A percentile compares a stretch with the other conserved stretches of the same genome.
Evolutionary conservation across 2,888 invertebrate species (phyloP).

Genomic region (Dastarcus helophoroides): DNA sequence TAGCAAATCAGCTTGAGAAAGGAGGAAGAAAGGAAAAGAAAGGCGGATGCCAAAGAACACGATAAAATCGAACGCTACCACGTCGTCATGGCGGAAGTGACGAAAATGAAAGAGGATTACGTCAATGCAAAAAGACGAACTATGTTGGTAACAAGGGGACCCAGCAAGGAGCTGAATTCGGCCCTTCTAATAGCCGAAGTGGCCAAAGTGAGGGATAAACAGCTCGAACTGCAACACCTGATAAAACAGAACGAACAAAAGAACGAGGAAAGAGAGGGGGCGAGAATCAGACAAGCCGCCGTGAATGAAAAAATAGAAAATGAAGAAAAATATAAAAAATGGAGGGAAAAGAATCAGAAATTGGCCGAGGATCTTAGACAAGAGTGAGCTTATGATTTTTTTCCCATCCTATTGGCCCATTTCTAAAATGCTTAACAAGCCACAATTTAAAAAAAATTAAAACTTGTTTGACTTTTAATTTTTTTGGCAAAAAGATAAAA

Average conservation of each 20-base stretch:
- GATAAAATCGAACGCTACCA: conserved; percentile 18
- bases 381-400: no score
- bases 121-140: conserved; percentile 24
- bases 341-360: conserved; percentile 19
- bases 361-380: conserved; percentile 20
- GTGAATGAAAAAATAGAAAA: conserved; percentile 17
- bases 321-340: conserved; percentile 17
- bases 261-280: neutral
- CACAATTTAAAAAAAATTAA: no score
- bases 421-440: no score
- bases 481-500: no score
- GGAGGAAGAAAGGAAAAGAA: conserved; percentile 17
- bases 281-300: neutral
- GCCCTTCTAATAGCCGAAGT: conserved; percentile 30
- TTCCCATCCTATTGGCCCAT: no score
- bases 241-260: conserved; percentile 23
- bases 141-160: no score
- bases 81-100: conserved; percentile 20
- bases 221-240: conserved; percentile 25
- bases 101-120: conserved; percentile 20
- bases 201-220: conserved; percentile 27
- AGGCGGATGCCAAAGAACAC: conserved; percentile 18
- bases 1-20: no score
- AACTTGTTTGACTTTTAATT: no score
- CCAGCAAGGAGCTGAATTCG: no score